Percentiles rank a stretch among this genome's conserved stretches.
Conservation (phyloP, 2,113 vertebrate species). For the Semnornis frantzii region DNA sequence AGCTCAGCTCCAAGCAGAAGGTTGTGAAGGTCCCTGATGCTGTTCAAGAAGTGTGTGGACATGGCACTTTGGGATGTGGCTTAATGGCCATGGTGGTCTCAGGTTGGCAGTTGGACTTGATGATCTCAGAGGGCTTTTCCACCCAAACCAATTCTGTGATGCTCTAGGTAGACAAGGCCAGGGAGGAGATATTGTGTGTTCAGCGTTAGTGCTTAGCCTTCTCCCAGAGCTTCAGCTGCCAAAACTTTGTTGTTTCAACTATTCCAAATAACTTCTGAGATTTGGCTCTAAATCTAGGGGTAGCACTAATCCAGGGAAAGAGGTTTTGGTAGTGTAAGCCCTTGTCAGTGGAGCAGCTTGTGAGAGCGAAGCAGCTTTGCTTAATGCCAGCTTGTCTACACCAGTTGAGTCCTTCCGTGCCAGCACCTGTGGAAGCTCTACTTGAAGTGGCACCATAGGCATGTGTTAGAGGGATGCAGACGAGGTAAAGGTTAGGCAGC, state of each 20-base stretch:
- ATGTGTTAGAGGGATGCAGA: neutral
- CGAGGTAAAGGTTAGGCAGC: neutral
- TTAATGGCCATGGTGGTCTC: no score
- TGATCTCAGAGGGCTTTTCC: no score
- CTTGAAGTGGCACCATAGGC: no score
- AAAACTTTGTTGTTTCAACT: neutral
- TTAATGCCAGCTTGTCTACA: neutral
- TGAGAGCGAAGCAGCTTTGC: neutral
- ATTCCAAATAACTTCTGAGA: neutral
- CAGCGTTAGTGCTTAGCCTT: neutral
- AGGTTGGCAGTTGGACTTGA: no score
- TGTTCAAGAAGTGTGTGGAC: no score
- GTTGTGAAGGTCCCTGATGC: neutral
- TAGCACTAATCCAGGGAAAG: conserved; percentile 22
- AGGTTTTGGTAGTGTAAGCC: neutral
- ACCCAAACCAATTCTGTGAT: no score
- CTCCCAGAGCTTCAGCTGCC: neutral
- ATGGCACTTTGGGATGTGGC: no score
- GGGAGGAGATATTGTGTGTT: neutral
- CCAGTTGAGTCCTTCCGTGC: fast-evolving
- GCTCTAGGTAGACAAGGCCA: neutral
- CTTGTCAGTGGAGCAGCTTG: neutral
- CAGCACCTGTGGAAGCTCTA: fast-evolving
- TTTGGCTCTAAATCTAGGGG: neutral
- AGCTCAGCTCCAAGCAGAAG: neutral